Evolutionary conservation across 2,888 invertebrate species (phyloP).

Genomic region (Cyrtodaria siliqua): DNA sequence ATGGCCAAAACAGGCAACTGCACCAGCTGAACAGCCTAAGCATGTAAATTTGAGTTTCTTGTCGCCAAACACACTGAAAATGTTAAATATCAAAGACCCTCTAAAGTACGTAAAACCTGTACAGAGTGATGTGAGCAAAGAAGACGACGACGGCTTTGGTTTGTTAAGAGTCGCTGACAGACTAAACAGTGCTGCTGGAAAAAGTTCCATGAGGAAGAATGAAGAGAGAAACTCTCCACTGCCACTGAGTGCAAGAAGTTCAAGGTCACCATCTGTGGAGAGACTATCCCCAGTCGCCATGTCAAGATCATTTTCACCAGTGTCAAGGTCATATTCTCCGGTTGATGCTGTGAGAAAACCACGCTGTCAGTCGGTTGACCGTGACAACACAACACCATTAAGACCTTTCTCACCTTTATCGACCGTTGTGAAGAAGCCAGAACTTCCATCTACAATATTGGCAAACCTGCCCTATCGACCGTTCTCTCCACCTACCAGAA

Average conservation of each 20-base stretch:
- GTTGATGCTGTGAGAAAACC: not conserved
- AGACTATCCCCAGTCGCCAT: slow-evolving; percentile 36
- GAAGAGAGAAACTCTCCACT: slow-evolving; percentile 16
- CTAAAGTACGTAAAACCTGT: slow-evolving; percentile 58
- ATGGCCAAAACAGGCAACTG: slow-evolving; percentile 59
- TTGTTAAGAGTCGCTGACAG: slow-evolving; percentile 78
- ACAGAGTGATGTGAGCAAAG: slow-evolving; percentile 21
- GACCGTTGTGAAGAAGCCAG: not conserved
- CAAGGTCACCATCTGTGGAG: slow-evolving; percentile 65
- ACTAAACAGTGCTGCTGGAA: slow-evolving; percentile 79
- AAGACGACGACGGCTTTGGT: slow-evolving; percentile 64
- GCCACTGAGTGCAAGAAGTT: slow-evolving; percentile 5
- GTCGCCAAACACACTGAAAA: slow-evolving; percentile 77
- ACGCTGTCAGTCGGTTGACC: slow-evolving; percentile 40
- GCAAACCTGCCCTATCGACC: slow-evolving; percentile 22
- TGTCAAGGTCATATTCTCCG: not conserved
- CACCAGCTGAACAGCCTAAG: slow-evolving; percentile 1
- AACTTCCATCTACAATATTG: not conserved
- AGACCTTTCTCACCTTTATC: slow-evolving; percentile 1
- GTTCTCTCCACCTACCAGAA: slow-evolving; percentile 39
- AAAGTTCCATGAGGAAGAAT: slow-evolving; percentile 51
- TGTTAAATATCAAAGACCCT: slow-evolving; percentile 75
- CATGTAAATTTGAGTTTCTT: slow-evolving; percentile 66
- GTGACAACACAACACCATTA: not conserved
- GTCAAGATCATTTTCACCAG: slow-evolving; percentile 19